These are phyloP conservation scores for Xylota segnis DNA, from an alignment of 2,888 invertebrate genomes.

Conservation along the genomic window DNA sequence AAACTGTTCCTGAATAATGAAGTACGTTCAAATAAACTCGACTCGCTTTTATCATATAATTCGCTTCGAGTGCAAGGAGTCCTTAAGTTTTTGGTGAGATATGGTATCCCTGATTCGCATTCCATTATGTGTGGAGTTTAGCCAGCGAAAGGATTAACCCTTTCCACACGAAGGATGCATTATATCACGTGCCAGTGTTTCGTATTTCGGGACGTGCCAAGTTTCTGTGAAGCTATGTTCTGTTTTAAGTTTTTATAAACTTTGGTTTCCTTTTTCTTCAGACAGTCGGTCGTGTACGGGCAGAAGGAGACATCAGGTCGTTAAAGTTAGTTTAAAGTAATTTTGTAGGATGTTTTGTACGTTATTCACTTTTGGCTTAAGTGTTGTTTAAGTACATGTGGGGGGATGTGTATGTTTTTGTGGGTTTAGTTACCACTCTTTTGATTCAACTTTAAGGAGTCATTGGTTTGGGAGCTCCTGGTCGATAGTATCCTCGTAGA, in stretches of 20 bases:
- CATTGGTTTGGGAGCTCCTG: no score
- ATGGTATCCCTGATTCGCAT: background rate
- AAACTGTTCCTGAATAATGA: slow-evolving; percentile 5
- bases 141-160: slow-evolving; percentile 19
- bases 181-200: slow-evolving; percentile 36
- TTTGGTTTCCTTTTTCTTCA: background rate
- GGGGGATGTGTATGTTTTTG: background rate
- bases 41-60: slow-evolving; percentile 22
- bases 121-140: slow-evolving; percentile 11
- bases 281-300: no score
- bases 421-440: no score
- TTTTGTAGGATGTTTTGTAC: background rate
- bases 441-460: no score
- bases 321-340: background rate
- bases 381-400: background rate
- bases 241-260: background rate
- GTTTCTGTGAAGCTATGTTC: slow-evolving; percentile 12
- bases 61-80: slow-evolving; percentile 3
- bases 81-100: background rate
- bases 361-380: background rate
- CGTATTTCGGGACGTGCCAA: slow-evolving; percentile 30
- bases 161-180: slow-evolving; percentile 16
- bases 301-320: background rate
- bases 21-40: slow-evolving; percentile 16
- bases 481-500: background rate